Evolutionary conservation across 2,113 vertebrate species (phyloP).

Genomic region (Macroglossus sobrinus): DNA sequence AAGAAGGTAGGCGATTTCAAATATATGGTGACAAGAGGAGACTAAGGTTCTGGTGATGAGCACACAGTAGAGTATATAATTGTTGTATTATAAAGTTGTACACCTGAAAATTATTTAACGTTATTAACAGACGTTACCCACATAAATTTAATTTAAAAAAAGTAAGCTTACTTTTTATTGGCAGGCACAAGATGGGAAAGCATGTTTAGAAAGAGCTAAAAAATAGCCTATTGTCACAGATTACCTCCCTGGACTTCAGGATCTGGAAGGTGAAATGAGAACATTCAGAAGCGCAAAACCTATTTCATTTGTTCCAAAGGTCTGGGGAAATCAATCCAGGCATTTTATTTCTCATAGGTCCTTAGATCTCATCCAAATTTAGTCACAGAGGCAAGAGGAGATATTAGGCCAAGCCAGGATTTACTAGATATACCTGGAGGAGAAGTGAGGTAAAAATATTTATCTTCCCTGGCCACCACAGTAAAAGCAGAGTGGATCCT

Average conservation of each 20-base stretch:
- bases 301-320: not conserved
- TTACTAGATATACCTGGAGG: not conserved
- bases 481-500: not conserved
- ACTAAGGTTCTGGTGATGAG: too few relatives aligned
- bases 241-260: not conserved
- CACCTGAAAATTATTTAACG: too few relatives aligned
- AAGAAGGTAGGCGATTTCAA: too few relatives aligned
- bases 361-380: not conserved
- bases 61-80: too few relatives aligned
- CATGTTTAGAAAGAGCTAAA: not conserved
- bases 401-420: not conserved
- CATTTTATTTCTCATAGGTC: not conserved
- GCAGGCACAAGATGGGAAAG: not conserved
- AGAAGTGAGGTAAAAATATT: not conserved
- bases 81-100: too few relatives aligned
- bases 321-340: not conserved
- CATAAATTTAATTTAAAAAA: too few relatives aligned
- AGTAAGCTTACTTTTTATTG: not conserved
- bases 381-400: not conserved
- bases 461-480: not conserved
- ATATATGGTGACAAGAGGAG: too few relatives aligned
- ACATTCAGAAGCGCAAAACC: not conserved
- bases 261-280: not conserved
- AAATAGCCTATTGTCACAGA: not conserved
- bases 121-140: too few relatives aligned